phyloP scores from a whole-genome alignment of 2,888 invertebrate genomes.

The Mythimna impura region DNA sequence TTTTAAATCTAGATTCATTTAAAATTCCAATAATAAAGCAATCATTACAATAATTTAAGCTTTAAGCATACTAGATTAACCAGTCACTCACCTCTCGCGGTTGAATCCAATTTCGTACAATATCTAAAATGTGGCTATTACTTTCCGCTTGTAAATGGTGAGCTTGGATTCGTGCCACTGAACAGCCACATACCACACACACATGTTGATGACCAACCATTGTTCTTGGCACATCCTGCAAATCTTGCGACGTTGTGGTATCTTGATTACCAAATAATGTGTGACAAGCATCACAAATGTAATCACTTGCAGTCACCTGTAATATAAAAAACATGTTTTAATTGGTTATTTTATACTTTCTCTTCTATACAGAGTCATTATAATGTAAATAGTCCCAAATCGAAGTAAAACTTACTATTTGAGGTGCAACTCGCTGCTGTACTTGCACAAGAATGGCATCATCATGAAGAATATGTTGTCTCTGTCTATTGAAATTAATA shows the following conservation, averaged over 20 bases:
- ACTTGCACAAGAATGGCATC: conserved; percentile 26
- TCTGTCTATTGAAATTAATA: conserved; percentile 8
- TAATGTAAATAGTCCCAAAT: conserved; percentile 5
- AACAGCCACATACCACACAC: neutral
- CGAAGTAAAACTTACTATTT: conserved; percentile 8
- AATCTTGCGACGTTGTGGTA: neutral
- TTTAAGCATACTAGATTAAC: too few species aligned
- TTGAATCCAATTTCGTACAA: neutral
- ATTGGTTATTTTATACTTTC: neutral
- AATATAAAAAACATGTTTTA: conserved; percentile 1
- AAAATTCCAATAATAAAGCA: too few species aligned
- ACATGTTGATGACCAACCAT: conserved; percentile 1
- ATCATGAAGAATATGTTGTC: conserved; percentile 6
- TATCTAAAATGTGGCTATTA: neutral
- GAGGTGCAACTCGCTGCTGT: conserved; percentile 11
- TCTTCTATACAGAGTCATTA: conserved; percentile 8
- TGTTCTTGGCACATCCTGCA: neutral
- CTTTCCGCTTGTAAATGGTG: neutral
- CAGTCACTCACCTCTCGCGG: neutral
- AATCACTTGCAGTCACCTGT: conserved; percentile 9
- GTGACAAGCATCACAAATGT: conserved; percentile 8
- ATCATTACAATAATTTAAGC: too few species aligned
- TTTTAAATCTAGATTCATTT: too few species aligned
- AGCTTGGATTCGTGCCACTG: neutral
- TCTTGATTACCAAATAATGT: neutral